Base-by-base conservation (phyloP, 1,140 invertebrate genomes). In the Rhopalosiphum padi region DNA sequence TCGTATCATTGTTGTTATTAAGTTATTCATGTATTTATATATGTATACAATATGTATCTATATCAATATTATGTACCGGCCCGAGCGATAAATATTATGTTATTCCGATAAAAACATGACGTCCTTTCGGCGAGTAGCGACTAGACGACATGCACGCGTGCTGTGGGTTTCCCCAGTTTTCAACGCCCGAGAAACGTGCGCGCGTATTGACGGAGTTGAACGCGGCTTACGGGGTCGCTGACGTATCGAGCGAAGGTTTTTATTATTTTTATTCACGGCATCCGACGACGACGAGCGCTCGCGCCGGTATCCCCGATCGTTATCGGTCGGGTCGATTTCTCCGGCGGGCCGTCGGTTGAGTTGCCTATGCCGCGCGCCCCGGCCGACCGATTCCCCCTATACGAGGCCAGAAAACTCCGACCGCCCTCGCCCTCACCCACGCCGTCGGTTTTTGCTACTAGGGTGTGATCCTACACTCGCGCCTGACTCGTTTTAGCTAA, bases 261-360 rank as follows among this genome's bases (percentile, higher is more conserved):
- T 53, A 37, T 53, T 89, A 51, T 88, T 88, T 18, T 46, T 8
- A 18, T 87, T n/a, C 87, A 23, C 46, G 21, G 6, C 18, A 18
- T 48, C 48, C 48, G 35, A 23, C 88, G 87, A 22, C 87, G 51
- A 37, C 35, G 48, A 55, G 88, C 88, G 88, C 35, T 51, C 88
- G 88, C 88, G 88, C 88, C 51, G 88, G n/a, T 89, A 41, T 89
- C 48, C 51, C 88, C 87, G n/a, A 55, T 89, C 51, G 88, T 89
- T 89, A 89, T 89, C 88, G 55, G 30, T 11, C 77, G 77, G 91
- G 91, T 92, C 91, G 91, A 92, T 92, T 92, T 92, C 91, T 48
- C 23, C 89, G 35, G 51, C 77, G 41, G 23, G 86, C 68, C 51
- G 88, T 53, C 51, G 22, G 51, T 89, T 89, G 35, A 22, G 88